Percentiles rank a stretch among this genome's conserved stretches.
Evolutionary conservation across 2,888 invertebrate genomes (phyloP).

Genomic region (Belgica antarctica): DNA sequence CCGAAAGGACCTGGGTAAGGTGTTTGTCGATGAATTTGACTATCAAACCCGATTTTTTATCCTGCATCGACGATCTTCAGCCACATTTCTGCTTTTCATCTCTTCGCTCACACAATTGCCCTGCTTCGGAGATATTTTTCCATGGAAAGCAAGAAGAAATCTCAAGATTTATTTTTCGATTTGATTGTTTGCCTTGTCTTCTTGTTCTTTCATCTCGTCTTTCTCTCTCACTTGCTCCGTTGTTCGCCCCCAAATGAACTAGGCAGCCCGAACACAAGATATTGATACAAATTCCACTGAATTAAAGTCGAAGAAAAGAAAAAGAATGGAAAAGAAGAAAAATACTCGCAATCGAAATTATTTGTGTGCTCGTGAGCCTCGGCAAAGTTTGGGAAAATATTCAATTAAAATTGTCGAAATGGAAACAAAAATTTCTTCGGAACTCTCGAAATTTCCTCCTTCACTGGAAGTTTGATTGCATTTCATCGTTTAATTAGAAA

Average conservation of each 20-base stretch:
- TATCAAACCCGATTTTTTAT: slow-evolving; percentile 25
- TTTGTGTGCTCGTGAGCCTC: slow-evolving; percentile 14
- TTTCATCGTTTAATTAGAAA: neutral
- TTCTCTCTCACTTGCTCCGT: too few species aligned
- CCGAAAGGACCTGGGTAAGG: neutral
- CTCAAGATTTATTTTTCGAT: slow-evolving; percentile 40
- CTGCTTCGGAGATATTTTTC: neutral
- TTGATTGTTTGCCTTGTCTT: slow-evolving; percentile 34
- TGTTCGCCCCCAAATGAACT: slow-evolving; percentile 3
- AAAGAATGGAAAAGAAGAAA: slow-evolving; percentile 8
- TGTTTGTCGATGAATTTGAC: neutral
- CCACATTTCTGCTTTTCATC: neutral
- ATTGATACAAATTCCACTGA: slow-evolving; percentile 21
- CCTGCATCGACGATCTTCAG: neutral
- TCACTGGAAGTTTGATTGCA: slow-evolving; percentile 6
- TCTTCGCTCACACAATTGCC: neutral
- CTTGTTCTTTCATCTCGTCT: neutral
- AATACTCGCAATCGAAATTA: slow-evolving; percentile 24
- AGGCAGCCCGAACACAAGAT: neutral
- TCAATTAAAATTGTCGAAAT: slow-evolving; percentile 39
- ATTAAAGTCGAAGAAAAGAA: slow-evolving; percentile 13
- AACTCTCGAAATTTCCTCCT: too few species aligned
- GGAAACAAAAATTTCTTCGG: too few species aligned
- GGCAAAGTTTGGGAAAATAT: slow-evolving; percentile 29
- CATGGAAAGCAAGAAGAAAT: slow-evolving; percentile 30